A percentile compares a stretch with the other conserved stretches of the same genome.
Evolutionary conservation across 2,888 invertebrate genomes (phyloP).

Genomic region (Watsonalla binaria): DNA sequence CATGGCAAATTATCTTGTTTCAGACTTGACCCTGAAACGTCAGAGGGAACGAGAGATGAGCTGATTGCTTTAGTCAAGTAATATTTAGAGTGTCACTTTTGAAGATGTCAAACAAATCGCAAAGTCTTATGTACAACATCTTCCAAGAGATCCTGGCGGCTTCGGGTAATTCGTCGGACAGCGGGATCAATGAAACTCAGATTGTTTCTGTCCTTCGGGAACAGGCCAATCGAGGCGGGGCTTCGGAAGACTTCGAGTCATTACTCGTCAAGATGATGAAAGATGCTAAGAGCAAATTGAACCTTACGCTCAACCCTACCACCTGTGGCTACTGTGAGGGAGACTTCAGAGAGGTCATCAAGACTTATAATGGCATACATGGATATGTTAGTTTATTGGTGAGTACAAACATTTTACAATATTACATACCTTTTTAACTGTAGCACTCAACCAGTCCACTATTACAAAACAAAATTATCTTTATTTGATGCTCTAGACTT

Average conservation of each 20-base stretch:
- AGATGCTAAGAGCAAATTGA: slow-evolving; percentile 53
- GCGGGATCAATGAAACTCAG: slow-evolving; percentile 54
- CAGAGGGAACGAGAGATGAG: slow-evolving; percentile 1
- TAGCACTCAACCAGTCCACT: too few relatives aligned
- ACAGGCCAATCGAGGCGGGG: slow-evolving; percentile 44
- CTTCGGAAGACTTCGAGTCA: slow-evolving; percentile 49
- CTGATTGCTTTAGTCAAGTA: background rate
- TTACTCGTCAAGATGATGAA: slow-evolving; percentile 58
- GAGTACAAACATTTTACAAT: slow-evolving; percentile 34
- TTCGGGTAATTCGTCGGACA: slow-evolving; percentile 59
- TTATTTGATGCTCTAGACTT: too few relatives aligned
- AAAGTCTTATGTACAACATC: slow-evolving; percentile 59
- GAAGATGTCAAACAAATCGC: slow-evolving; percentile 65
- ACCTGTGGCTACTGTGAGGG: slow-evolving; percentile 79
- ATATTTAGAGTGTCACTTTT: background rate
- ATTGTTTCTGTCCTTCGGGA: slow-evolving; percentile 58
- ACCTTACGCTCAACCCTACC: slow-evolving; percentile 47
- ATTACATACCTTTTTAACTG: too few relatives aligned
- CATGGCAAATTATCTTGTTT: slow-evolving; percentile 1
- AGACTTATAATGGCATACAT: slow-evolving; percentile 84
- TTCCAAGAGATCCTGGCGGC: slow-evolving; percentile 69
- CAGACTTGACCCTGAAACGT: slow-evolving; percentile 1
- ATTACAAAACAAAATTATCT: too few relatives aligned
- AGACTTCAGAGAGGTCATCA: slow-evolving; percentile 77
- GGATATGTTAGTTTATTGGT: slow-evolving; percentile 90